These are phyloP conservation scores for Girardinus metallicus DNA, from an alignment of 2,797 vertebrate genomes.

Conservation along the genomic window DNA sequence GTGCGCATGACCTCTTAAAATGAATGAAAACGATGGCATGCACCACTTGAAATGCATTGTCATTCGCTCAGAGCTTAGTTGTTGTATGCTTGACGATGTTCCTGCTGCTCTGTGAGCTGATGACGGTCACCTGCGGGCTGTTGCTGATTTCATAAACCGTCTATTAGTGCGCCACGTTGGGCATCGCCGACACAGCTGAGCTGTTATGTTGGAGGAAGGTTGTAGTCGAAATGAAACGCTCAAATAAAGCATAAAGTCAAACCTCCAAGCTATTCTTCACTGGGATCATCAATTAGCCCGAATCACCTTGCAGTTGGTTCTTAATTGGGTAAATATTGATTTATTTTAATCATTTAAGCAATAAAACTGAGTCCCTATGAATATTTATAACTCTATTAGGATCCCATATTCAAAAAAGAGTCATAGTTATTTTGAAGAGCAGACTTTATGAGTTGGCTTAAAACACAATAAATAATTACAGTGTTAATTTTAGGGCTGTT, in stretches of 20 bases:
- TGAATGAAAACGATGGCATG: slow-evolving; percentile 3
- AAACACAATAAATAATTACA: neutral
- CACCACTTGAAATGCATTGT: slow-evolving; percentile 25
- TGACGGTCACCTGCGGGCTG: slow-evolving; percentile 57
- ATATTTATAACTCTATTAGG: neutral
- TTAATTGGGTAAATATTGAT: neutral
- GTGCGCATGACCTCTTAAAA: slow-evolving; percentile 33
- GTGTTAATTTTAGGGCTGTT: no score
- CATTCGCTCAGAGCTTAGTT: slow-evolving; percentile 28
- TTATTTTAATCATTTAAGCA: neutral
- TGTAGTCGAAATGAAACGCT: slow-evolving; percentile 29
- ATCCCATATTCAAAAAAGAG: neutral
- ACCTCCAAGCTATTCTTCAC: slow-evolving; percentile 1
- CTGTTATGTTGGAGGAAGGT: slow-evolving; percentile 29
- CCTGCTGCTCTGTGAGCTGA: slow-evolving; percentile 47
- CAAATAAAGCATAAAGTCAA: slow-evolving; percentile 8
- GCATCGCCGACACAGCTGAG: slow-evolving; percentile 21
- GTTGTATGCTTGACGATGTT: slow-evolving; percentile 29
- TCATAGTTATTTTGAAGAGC: neutral
- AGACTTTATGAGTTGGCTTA: neutral
- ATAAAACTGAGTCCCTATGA: neutral
- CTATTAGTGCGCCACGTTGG: slow-evolving; percentile 29
- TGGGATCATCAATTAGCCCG: neutral
- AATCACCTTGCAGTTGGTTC: neutral
- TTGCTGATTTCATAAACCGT: slow-evolving; percentile 48